Percentiles rank a stretch among this genome's conserved stretches.
phyloP scores from a whole-genome alignment of 92 coral and sea anemone species.

The Pocillopora grandis region DNA sequence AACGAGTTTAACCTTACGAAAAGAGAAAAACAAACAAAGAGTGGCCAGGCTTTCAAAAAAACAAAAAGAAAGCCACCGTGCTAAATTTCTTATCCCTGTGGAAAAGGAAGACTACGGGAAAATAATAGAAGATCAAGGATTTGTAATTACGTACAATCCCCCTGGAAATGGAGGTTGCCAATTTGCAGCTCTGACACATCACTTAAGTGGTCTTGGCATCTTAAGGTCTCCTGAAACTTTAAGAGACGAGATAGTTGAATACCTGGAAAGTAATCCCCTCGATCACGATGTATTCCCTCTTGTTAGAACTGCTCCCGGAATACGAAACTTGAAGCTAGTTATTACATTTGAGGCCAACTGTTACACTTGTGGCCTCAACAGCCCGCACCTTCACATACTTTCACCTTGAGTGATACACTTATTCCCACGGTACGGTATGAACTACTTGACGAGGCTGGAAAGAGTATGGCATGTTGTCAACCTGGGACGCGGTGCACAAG shows the following conservation, averaged over 20 bases:
- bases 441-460: too few relatives aligned
- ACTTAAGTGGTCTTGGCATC: conserved; percentile 27
- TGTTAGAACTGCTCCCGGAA: too few relatives aligned
- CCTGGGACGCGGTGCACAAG: too few relatives aligned
- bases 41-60: conserved; percentile 2
- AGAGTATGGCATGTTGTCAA: too few relatives aligned
- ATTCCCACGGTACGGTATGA: too few relatives aligned
- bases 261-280: conserved; percentile 27
- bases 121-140: conserved; percentile 51
- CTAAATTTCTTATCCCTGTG: conserved; percentile 39
- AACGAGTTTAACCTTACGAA: conserved; percentile 13
- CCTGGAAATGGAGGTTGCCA: conserved; percentile 62
- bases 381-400: too few relatives aligned
- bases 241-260: conserved; percentile 42
- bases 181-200: conserved; percentile 48
- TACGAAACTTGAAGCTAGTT: too few relatives aligned
- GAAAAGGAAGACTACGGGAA: conserved; percentile 30
- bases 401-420: too few relatives aligned
- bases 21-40: conserved; percentile 23
- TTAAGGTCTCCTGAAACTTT: conserved; percentile 51
- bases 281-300: conserved; percentile 45
- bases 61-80: conserved; percentile 20
- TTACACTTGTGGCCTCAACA: too few relatives aligned
- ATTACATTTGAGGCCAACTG: too few relatives aligned
- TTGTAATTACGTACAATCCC: conserved; percentile 40